Percentiles rank a stretch among this genome's conserved stretches.
These are phyloP conservation scores for Conomelus anceps DNA, from an alignment of 2,888 invertebrate species.

Conservation along the genomic window DNA sequence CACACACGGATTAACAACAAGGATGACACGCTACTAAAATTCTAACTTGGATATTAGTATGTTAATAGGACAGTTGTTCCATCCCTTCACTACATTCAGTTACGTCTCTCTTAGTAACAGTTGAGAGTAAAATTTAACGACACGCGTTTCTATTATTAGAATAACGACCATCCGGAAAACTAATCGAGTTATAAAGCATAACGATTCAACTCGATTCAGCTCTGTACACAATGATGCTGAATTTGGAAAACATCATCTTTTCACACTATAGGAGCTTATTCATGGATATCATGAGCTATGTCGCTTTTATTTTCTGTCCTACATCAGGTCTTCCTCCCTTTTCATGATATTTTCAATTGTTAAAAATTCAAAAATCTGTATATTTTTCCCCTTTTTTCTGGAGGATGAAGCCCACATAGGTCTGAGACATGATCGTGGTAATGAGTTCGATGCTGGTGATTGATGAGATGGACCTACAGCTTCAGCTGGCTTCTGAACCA, in stretches of 20 bases:
- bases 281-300: too few species aligned
- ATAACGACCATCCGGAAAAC: background rate
- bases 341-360: too few species aligned
- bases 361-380: too few species aligned
- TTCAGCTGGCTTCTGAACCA: too few species aligned
- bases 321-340: too few species aligned
- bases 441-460: too few species aligned
- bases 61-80: background rate
- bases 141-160: background rate
- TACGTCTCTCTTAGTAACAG: background rate
- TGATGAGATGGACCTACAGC: too few species aligned
- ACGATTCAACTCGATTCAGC: background rate
- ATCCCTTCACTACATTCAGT: background rate
- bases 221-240: background rate
- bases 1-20: background rate
- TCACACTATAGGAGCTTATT: background rate
- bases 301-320: too few species aligned
- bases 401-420: too few species aligned
- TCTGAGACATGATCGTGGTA: too few species aligned
- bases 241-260: background rate
- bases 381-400: too few species aligned
- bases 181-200: background rate
- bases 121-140: background rate
- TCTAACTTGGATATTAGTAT: background rate
- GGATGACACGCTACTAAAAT: background rate